These are phyloP conservation scores for Euclidia mi DNA, from an alignment of 2,888 invertebrate species.

Conservation along the genomic window DNA sequence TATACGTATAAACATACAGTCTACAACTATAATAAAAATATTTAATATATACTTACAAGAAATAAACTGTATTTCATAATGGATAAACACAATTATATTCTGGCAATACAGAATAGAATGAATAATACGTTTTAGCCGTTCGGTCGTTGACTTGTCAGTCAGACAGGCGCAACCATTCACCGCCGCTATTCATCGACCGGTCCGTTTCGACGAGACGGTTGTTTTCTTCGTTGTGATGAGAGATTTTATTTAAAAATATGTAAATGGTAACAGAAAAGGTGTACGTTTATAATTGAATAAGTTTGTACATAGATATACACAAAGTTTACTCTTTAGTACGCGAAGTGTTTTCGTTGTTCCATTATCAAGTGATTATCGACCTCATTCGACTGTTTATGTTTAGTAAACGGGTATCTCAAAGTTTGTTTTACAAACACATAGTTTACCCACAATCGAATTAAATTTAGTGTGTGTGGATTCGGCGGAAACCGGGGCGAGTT, in stretches of 20 bases:
- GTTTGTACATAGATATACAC: conserved; percentile 15
- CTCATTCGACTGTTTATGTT: conserved; percentile 78
- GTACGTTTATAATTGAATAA: conserved; percentile 45
- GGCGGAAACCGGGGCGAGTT: conserved; percentile 32
- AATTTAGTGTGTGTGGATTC: conserved; percentile 51
- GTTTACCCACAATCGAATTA: conserved; percentile 66
- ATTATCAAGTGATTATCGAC: conserved; percentile 61
- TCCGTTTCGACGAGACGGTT: conserved; percentile 13
- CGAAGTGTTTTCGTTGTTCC: conserved; percentile 23
- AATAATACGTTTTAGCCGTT: conserved; percentile 19
- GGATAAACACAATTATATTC: neutral
- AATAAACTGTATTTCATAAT: too few species aligned
- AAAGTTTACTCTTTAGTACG: conserved; percentile 27
- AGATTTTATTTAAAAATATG: conserved; percentile 64
- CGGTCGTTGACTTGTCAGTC: conserved; percentile 6
- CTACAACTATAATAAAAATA: too few species aligned
- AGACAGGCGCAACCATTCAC: conserved; percentile 9
- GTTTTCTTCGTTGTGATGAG: conserved; percentile 27
- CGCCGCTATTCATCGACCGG: conserved; percentile 20
- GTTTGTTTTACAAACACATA: conserved; percentile 86
- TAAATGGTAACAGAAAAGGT: conserved; percentile 73
- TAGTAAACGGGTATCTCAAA: conserved; percentile 73
- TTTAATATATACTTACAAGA: too few species aligned
- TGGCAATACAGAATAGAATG: conserved; percentile 30
- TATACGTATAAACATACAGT: too few species aligned